A percentile compares a stretch with the other conserved stretches of the same genome.
Evolutionary conservation across 2,113 vertebrate genomes (phyloP).

Genomic region (Camelus dromedarius): DNA sequence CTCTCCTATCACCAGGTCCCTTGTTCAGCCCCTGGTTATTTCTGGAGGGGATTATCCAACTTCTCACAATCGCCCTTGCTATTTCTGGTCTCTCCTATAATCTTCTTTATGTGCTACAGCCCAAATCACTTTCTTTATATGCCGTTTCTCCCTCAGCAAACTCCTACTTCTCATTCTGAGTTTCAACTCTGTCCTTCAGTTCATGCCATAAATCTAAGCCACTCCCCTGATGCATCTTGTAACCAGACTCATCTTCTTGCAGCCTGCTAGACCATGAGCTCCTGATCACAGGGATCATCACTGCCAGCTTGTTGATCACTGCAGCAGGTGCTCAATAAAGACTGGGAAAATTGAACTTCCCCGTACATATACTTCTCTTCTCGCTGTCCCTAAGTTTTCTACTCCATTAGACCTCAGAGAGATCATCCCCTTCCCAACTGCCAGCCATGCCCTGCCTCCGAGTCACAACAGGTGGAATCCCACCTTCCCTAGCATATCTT

Average conservation of each 20-base stretch:
- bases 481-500: slow-evolving; percentile 8
- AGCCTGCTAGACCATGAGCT: background rate
- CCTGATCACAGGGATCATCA: background rate
- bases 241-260: background rate
- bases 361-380: background rate
- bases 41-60: background rate
- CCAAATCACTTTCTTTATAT: slow-evolving; percentile 28
- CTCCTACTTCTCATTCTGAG: slow-evolving; percentile 15
- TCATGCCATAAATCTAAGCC: background rate
- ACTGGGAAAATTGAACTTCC: background rate
- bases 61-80: background rate
- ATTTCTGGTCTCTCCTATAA: background rate
- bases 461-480: background rate
- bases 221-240: background rate
- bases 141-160: slow-evolving; percentile 9
- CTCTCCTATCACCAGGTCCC: background rate
- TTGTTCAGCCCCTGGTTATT: background rate
- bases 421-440: background rate
- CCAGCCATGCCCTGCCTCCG: background rate
- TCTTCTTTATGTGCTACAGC: background rate
- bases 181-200: slow-evolving; percentile 40
- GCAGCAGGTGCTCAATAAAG: background rate
- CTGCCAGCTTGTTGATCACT: background rate
- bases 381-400: background rate
- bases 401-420: background rate